Conservation (phyloP, 2,113 vertebrate species). For the Aegithalos caudatus region DNA sequence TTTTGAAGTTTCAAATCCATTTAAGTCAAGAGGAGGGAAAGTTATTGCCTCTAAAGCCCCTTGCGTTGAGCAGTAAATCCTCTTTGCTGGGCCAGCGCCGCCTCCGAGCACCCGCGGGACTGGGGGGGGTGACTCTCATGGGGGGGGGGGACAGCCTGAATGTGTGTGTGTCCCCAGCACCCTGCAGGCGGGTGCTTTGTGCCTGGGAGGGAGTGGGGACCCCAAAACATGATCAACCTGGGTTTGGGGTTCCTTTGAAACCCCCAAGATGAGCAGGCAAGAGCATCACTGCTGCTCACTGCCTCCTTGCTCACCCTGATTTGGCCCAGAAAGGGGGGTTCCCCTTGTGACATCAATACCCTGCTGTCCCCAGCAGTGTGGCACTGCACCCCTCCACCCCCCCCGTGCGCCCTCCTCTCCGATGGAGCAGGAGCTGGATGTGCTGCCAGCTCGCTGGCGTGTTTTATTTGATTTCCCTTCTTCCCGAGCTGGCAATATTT, state of each 20-base stretch:
- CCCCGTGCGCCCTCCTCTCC: neutral
- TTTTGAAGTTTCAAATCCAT: slow-evolving; percentile 67
- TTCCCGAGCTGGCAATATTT: slow-evolving; percentile 17
- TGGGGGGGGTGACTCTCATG: neutral
- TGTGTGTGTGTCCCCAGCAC: neutral
- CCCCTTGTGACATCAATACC: rapidly evolving
- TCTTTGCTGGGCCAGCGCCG: slow-evolving; percentile 36
- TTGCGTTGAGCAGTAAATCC: slow-evolving; percentile 55
- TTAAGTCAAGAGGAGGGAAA: slow-evolving; percentile 71
- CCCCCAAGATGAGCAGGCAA: neutral
- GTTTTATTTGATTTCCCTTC: slow-evolving; percentile 41
- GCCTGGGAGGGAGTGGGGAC: neutral
- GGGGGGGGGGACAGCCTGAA: neutral
- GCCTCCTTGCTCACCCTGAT: neutral
- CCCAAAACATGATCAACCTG: neutral
- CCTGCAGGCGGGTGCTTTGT: neutral
- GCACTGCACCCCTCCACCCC: too few species aligned
- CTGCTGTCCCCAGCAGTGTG: rapidly evolving
- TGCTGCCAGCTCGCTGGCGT: neutral
- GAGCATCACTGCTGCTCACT: neutral
- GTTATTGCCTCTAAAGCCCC: slow-evolving; percentile 63
- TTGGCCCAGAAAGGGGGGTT: neutral
- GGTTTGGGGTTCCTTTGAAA: neutral
- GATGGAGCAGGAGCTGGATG: neutral
- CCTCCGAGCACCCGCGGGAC: neutral